Base-by-base conservation (phyloP, 2,113 vertebrate species). In the Caracal caracal region DNA sequence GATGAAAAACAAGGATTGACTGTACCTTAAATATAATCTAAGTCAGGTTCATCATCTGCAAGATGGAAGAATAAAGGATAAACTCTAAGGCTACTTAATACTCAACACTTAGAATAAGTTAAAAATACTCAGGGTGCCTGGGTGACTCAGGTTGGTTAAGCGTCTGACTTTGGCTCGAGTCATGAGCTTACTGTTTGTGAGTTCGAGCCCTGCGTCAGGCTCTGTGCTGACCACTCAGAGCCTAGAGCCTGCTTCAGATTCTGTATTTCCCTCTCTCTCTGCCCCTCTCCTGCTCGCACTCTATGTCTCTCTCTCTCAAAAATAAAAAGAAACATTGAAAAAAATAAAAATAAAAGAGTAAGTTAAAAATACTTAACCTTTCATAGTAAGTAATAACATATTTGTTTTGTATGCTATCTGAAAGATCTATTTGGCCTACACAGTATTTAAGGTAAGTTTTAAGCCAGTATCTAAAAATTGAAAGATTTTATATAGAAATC, bases 391-490 rank as follows among this genome's bases (percentile, higher is more conserved):
- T 49, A 92, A 63, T 63, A 73, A 75, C 26, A 7, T 30, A 79
- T 24, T 56, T 43, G 81, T 40, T 70, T 91, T 51, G 35, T 61
- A 70, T 28, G 33, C 2, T n/a, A 78, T 26, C 40, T 95, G 28
- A 84, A 79, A 87, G 92, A 84, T 20, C 28, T 63, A 84, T 66
- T 43, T 73, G 35, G 22, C 22, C 37, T 83, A 33, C 9, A 43
- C 2, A 81, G 35, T 47, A 3, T 51, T 76, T 83, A 75, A 78
- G 93, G 78, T 40, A 93, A 87, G 80, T 80, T 88, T 96, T 78
- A 90, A 87, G 59, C 17, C 47, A 96, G 20, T 30, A 71, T 82
- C 82, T 78, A 22, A 87, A 96, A 96, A 40, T 35, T 37, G 20
- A 78, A 66, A 75, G 43, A 88, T 53, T 75, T 80, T 28, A 73